Base-by-base conservation (phyloP, 2,113 vertebrate genomes). In the cattle (Bos taurus) region DNA sequence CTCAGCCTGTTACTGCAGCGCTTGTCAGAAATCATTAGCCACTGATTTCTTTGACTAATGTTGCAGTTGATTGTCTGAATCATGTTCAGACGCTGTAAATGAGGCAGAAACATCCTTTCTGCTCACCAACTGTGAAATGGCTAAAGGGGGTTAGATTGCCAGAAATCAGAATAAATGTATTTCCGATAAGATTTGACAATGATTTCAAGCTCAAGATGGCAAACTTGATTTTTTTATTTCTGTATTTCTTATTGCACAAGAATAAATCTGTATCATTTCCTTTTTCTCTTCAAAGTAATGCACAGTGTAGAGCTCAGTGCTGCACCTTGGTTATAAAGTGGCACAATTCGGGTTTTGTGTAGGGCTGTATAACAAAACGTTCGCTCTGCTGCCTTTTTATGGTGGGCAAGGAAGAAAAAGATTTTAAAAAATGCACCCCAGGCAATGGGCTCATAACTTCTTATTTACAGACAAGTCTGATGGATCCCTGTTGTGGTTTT, bases 21-120 rank as follows among this genome's bases (percentile, higher is more conserved):
- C 98, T 99, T 99, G 99, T 99, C 99, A 99, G 98, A 99, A 99
- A 98, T 98, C 99, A 99, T 99, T 99, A 99, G 99, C 98, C 98
- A 94, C 98, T 97, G 98, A 98, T 98, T 98, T 97, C 98, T 99
- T 98, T 99, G 99, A 99, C 99, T 99, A 99, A 99, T 99, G 99
- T 99, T 99, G 98, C 99, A 98, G 99, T 98, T 99, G 99, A 99
- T 99, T 99, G 99, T 99, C 98, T 99, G 99, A 99, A 98, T 99
- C 98, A 97, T 99, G 98, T 98, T 99, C 98, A 98, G 99, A 99
- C 98, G 98, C 98, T 98, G 98, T 98, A 98, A 99, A 99, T 98
- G 99, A 99, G 98, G 98, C 98, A 99, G 99, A 99, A 99, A 99
- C 98, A 99, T 99, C 99, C 99, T 99, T 97, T 97, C 98, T 99